Percentiles rank a stretch among this genome's conserved stretches.
Evolutionary conservation across 2,888 invertebrate genomes (phyloP).

Genomic region (Theristus sp.): DNA sequence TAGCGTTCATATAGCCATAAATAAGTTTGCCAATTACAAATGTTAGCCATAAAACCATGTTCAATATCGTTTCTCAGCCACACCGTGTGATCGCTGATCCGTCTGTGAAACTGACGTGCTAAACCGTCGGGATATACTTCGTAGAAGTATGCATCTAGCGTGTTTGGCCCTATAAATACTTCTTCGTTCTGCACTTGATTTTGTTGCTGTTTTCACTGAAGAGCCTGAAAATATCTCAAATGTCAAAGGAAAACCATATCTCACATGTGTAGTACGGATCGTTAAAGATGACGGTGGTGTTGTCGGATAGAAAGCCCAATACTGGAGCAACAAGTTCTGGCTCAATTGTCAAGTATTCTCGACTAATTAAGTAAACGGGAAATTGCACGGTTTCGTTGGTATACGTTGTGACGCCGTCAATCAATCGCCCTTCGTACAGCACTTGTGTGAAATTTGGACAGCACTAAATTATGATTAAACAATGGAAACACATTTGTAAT

Average conservation of each 20-base stretch:
- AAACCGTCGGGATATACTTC: background rate
- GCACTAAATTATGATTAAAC: too few species aligned
- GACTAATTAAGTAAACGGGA: background rate
- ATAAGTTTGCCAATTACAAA: too few species aligned
- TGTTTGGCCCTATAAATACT: background rate
- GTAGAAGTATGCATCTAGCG: background rate
- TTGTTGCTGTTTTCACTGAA: background rate
- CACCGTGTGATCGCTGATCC: too few species aligned
- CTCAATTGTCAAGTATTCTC: background rate
- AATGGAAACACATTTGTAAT: too few species aligned
- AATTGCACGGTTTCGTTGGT: background rate
- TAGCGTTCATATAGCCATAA: too few species aligned
- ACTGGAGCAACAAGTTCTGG: background rate
- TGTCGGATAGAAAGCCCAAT: background rate
- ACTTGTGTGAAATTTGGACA: background rate
- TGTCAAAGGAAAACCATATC: background rate
- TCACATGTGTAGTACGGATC: too few species aligned
- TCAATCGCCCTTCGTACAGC: background rate
- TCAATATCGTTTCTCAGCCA: too few species aligned
- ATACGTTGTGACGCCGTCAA: background rate
- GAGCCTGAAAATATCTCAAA: background rate
- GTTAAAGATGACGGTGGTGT: background rate
- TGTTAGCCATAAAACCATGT: too few species aligned
- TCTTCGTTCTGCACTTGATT: too few species aligned
- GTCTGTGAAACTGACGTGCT: too few species aligned